Evolutionary conservation across 1,140 invertebrate species (phyloP).

Genomic region (Bradysia coprophila): DNA sequence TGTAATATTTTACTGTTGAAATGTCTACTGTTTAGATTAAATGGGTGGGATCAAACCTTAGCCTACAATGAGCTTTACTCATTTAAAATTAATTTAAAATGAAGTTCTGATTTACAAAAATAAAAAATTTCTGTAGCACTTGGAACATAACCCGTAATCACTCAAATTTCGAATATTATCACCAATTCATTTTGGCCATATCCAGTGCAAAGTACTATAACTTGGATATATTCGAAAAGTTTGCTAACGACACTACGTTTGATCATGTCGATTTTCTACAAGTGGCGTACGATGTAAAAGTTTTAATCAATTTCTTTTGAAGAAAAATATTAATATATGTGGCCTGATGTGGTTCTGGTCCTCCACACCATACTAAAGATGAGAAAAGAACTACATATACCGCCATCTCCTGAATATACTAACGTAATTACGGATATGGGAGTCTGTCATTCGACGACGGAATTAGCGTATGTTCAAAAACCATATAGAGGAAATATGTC

Average conservation of each 20-base stretch:
- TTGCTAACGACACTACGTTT: not conserved
- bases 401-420: not conserved
- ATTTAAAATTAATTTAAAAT: not conserved
- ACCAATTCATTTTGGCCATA: not conserved
- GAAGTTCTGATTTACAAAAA: not conserved
- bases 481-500: not conserved
- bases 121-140: not conserved
- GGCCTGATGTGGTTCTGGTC: not conserved
- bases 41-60: too few species aligned
- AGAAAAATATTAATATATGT: not conserved
- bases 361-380: too few species aligned
- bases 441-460: not conserved
- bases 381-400: not conserved
- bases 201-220: not conserved
- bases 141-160: not conserved
- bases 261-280: not conserved
- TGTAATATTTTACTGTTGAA: too few species aligned
- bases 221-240: not conserved
- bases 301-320: not conserved
- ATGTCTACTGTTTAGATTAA: too few species aligned
- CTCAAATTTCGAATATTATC: not conserved
- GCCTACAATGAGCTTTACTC: too few species aligned
- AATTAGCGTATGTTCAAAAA: not conserved
- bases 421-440: not conserved
- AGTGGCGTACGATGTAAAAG: not conserved